Conservation (phyloP, 1,140 invertebrate genomes). For the Apolygus lucorum region DNA sequence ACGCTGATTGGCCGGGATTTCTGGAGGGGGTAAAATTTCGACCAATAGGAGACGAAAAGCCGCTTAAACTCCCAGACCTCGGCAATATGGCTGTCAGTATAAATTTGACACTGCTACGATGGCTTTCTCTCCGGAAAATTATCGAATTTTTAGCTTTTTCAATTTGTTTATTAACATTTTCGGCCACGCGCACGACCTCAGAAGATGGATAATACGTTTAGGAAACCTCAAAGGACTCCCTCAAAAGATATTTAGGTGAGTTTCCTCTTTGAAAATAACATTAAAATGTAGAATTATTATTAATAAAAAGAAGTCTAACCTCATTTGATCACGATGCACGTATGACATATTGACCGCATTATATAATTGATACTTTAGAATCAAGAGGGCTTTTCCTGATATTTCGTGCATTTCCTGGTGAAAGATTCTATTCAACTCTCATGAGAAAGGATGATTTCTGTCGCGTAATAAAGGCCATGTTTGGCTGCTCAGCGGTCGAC, state of each 20-base stretch:
- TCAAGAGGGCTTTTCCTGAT: too few species aligned
- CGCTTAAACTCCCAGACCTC: slow-evolving; percentile 57
- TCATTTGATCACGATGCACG: neutral
- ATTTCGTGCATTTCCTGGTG: too few species aligned
- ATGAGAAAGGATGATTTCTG: too few species aligned
- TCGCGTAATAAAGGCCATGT: too few species aligned
- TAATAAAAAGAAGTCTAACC: slow-evolving; percentile 34
- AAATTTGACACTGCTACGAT: slow-evolving; percentile 71
- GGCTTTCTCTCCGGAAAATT: slow-evolving; percentile 59
- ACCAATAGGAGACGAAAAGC: slow-evolving; percentile 28
- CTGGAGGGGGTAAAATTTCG: neutral
- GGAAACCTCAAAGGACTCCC: neutral
- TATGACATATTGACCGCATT: slow-evolving; percentile 1
- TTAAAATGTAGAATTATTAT: slow-evolving; percentile 20
- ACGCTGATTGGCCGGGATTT: neutral
- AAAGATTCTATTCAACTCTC: too few species aligned
- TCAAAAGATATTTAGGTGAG: too few species aligned
- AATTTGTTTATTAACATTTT: slow-evolving; percentile 22
- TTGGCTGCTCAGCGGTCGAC: too few species aligned
- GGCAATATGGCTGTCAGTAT: slow-evolving; percentile 80
- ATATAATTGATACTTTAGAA: neutral
- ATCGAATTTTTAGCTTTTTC: neutral
- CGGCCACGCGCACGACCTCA: neutral
- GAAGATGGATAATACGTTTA: neutral
- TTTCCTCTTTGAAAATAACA: too few species aligned